These are phyloP conservation scores for Progne subis DNA, from an alignment of 2,113 vertebrate species.

Conservation along the genomic window DNA sequence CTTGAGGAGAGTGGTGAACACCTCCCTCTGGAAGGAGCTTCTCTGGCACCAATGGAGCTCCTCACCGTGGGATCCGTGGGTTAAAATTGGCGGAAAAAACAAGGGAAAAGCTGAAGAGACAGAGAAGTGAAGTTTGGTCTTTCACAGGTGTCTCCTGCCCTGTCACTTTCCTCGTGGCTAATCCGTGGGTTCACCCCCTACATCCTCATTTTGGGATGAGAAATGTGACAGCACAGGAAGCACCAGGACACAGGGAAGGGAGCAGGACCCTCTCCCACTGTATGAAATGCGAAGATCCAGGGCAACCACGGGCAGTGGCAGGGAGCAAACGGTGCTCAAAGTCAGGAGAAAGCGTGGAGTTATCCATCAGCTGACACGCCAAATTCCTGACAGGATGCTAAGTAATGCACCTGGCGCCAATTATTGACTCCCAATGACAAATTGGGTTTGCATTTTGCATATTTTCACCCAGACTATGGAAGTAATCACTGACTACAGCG, in stretches of 20 bases:
- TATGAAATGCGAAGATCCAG: background rate
- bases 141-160: background rate
- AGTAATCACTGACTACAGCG: background rate
- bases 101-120: background rate
- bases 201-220: background rate
- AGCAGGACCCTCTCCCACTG: background rate
- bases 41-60: background rate
- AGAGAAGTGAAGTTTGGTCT: background rate
- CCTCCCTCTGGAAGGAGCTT: background rate
- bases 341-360: background rate
- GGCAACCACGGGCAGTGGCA: background rate
- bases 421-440: constrained; percentile 53
- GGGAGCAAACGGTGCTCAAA: background rate
- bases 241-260: background rate
- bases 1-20: background rate
- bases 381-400: constrained; percentile 28
- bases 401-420: constrained; percentile 13
- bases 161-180: background rate
- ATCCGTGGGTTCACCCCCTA: background rate
- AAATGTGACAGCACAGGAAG: background rate
- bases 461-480: background rate
- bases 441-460: constrained; percentile 23
- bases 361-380: constrained; percentile 39
- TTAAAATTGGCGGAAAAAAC: background rate
- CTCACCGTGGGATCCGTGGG: background rate